Percentiles rank a stretch among this genome's conserved stretches.
phyloP scores from a whole-genome alignment of 2,888 invertebrate species.

The Brenthis daphne region DNA sequence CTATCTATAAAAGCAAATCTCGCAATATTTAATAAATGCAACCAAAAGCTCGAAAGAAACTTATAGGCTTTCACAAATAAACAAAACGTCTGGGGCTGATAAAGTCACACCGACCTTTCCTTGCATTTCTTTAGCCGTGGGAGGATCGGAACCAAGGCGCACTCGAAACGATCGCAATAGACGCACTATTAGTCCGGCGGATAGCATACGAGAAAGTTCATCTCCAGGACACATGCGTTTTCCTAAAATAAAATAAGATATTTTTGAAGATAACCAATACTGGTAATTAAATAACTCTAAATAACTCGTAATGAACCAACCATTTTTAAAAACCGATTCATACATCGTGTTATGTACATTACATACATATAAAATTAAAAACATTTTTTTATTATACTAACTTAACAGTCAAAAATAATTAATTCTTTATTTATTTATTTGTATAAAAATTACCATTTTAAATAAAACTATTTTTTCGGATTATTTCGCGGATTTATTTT shows the following conservation, averaged over 20 bases:
- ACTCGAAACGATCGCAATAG: conserved; percentile 86
- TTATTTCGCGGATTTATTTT: too few species aligned
- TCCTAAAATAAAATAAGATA: conserved; percentile 75
- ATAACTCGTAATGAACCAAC: too few species aligned
- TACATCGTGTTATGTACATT: too few species aligned
- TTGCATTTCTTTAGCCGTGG: conserved; percentile 77
- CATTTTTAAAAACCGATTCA: too few species aligned
- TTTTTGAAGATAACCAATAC: neutral
- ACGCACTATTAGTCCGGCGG: conserved; percentile 84
- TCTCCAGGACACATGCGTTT: conserved; percentile 94
- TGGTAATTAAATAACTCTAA: too few species aligned
- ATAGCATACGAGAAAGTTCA: conserved; percentile 89
- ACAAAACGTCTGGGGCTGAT: conserved; percentile 81
- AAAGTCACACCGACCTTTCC: conserved; percentile 90
- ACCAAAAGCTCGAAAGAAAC: too few species aligned
- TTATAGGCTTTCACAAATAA: conserved; percentile 58
- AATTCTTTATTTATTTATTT: neutral
- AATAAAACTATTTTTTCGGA: conserved; percentile 49
- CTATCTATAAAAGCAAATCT: neutral
- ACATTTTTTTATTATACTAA: too few species aligned
- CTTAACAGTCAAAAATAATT: too few species aligned
- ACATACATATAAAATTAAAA: too few species aligned
- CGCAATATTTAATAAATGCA: too few species aligned
- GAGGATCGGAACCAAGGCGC: conserved; percentile 73
- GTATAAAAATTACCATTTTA: conserved; percentile 84